These are phyloP conservation scores for Synergus itoensis DNA, from an alignment of 2,888 invertebrate species.

Conservation along the genomic window DNA sequence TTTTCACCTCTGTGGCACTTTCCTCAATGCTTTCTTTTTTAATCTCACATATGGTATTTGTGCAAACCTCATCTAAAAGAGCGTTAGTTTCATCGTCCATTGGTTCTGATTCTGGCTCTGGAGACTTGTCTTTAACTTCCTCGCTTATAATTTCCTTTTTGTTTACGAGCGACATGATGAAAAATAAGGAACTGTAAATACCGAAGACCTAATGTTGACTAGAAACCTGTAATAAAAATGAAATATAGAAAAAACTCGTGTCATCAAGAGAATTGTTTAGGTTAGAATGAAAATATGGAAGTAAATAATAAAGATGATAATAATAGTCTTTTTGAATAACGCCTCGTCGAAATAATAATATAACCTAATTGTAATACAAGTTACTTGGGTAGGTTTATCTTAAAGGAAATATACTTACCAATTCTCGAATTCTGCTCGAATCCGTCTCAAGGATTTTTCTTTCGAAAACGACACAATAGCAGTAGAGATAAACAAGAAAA, in stretches of 20 bases:
- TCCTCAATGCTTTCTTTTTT: not conserved
- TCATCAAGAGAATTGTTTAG: not conserved
- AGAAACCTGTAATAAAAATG: not conserved
- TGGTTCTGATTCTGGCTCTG: not conserved
- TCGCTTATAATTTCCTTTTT: not conserved
- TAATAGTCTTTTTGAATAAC: not conserved
- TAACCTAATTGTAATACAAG: conserved; percentile 21
- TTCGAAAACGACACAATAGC: not conserved
- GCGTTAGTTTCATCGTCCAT: conserved; percentile 56
- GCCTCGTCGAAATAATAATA: not conserved
- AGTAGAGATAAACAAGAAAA: not conserved
- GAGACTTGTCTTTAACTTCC: not conserved
- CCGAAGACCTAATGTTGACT: not conserved
- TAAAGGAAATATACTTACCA: not conserved
- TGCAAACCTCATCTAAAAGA: conserved; percentile 51
- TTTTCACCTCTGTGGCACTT: not conserved
- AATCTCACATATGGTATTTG: not conserved
- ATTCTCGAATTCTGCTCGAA: not conserved
- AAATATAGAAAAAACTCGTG: not conserved
- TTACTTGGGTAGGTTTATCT: not conserved
- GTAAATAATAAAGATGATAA: not conserved
- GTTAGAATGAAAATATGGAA: not conserved
- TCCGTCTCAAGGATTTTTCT: not conserved
- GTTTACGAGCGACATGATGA: not conserved
- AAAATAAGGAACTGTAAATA: not conserved